Evolutionary conservation across 2,888 invertebrate genomes (phyloP).

Genomic region (Dasysyrphus albostriatus): DNA sequence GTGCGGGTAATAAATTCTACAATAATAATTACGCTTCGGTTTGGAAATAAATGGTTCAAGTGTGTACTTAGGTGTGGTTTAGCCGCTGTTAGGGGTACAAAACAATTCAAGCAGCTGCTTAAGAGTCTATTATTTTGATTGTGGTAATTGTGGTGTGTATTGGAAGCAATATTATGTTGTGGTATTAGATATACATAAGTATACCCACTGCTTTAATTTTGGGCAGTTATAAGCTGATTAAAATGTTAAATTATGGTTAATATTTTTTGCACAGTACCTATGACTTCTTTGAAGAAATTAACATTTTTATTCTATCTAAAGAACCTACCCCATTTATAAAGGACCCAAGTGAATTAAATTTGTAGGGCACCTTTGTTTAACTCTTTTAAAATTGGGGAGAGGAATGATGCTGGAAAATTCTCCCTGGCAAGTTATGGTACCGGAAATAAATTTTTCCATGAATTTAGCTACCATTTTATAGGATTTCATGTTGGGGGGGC

Average conservation of each 20-base stretch:
- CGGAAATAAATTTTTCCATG: no score
- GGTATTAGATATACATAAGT: neutral
- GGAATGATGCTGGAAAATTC: no score
- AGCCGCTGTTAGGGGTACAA: conserved; percentile 32
- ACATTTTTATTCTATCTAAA: no score
- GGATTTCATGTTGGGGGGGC: no score
- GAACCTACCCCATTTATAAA: no score
- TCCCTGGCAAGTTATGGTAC: no score
- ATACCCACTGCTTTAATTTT: neutral
- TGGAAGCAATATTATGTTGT: conserved; percentile 19
- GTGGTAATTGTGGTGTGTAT: conserved; percentile 50
- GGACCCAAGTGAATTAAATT: no score
- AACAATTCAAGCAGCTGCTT: conserved; percentile 57
- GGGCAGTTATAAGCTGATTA: neutral
- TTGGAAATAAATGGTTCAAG: conserved; percentile 66
- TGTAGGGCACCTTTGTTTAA: no score
- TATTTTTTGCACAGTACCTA: no score
- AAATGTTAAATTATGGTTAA: neutral
- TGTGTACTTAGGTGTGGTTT: conserved; percentile 38
- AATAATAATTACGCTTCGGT: conserved; percentile 63
- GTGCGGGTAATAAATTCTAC: conserved; percentile 61
- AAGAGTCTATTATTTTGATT: conserved; percentile 64
- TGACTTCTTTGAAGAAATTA: no score
- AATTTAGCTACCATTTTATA: no score
- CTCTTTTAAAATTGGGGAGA: no score